Evolutionary conservation across 92 coral and sea anemone species (phyloP).

Genomic region (Zoanthus sociatus): DNA sequence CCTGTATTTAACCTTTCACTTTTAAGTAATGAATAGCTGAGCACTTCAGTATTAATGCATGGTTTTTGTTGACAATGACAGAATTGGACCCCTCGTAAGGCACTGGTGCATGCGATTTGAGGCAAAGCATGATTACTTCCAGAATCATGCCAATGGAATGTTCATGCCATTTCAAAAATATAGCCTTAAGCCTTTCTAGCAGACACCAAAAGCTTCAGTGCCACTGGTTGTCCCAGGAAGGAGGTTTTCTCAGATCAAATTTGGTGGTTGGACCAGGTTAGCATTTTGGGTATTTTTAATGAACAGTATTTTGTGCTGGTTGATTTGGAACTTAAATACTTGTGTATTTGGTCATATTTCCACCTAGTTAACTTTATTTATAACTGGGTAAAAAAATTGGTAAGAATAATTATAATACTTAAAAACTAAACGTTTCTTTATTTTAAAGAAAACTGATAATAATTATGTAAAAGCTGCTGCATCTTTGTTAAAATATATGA

Average conservation of each 20-base stretch:
- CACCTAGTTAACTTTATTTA: too few relatives aligned
- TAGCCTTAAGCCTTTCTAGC: background rate
- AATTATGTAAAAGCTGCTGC: too few relatives aligned
- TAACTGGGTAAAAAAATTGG: too few relatives aligned
- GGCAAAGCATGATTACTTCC: slow-evolving; percentile 20
- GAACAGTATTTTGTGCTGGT: too few relatives aligned
- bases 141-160: slow-evolving; percentile 7
- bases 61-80: background rate
- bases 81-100: slow-evolving; percentile 8
- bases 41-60: background rate
- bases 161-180: background rate
- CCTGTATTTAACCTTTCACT: background rate
- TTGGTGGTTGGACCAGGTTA: slow-evolving; percentile 33
- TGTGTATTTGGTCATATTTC: too few relatives aligned
- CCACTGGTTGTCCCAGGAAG: slow-evolving; percentile 28
- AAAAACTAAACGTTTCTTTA: too few relatives aligned
- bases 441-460: too few relatives aligned
- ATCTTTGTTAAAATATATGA: too few relatives aligned
- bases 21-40: background rate
- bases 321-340: too few relatives aligned
- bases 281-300: background rate
- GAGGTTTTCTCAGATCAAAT: slow-evolving; percentile 11
- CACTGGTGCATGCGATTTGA: slow-evolving; percentile 13
- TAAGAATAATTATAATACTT: too few relatives aligned
- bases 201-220: slow-evolving; percentile 26